Evolutionary conservation across 2,888 invertebrate species (phyloP).

Genomic region (Pteria penguin): DNA sequence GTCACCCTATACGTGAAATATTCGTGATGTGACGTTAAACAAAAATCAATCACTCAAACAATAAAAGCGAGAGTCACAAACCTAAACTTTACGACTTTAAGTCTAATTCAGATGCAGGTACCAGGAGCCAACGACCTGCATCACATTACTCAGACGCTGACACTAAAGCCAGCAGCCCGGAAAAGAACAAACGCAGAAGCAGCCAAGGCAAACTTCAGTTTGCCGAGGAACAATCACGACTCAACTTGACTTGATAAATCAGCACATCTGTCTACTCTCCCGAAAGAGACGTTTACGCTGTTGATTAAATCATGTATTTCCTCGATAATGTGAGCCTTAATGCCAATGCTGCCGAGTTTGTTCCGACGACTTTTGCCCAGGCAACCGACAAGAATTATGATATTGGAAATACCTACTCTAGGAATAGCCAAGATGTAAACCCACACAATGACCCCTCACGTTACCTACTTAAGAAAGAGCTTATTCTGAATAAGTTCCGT

Average conservation of each 20-base stretch:
- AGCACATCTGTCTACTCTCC: background rate
- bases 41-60: no score
- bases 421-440: background rate
- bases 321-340: background rate
- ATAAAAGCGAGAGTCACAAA: background rate
- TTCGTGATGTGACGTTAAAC: no score
- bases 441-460: slow-evolving; percentile 17
- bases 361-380: background rate
- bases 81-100: background rate
- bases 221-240: no score
- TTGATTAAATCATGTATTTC: background rate
- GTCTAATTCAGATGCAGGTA: background rate
- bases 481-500: slow-evolving; percentile 25
- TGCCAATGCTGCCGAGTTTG: background rate
- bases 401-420: background rate
- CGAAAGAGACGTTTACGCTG: background rate
- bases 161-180: background rate
- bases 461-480: slow-evolving; percentile 38
- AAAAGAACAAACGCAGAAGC: background rate
- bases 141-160: background rate
- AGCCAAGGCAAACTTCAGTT: background rate
- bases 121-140: background rate
- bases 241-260: background rate
- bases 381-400: background rate
- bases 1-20: no score